phyloP scores from a whole-genome alignment of 2,797 vertebrate species.

The Gambusia yucatana region DNA sequence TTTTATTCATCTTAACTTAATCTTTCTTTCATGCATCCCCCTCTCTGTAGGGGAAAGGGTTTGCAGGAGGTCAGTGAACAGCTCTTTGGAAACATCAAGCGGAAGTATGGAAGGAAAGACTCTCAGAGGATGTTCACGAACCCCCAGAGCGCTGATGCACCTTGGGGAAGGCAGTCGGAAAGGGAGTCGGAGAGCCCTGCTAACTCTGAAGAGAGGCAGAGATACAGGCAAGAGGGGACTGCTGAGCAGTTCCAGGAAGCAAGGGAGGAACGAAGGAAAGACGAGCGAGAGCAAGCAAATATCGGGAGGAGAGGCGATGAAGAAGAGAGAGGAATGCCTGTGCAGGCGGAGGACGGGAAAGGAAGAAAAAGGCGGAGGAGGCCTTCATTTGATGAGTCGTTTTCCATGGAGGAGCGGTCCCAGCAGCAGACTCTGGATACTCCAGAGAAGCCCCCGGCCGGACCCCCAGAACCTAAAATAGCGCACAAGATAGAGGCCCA shows the following conservation, averaged over 20 bases:
- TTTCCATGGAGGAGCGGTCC: constrained; percentile 82
- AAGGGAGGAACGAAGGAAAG: constrained; percentile 74
- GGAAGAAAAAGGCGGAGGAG: constrained; percentile 81
- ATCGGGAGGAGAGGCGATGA: constrained; percentile 70
- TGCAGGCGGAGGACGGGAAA: constrained; percentile 77
- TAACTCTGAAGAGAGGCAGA: constrained; percentile 85
- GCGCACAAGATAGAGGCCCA: constrained; percentile 78
- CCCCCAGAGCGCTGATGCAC: constrained; percentile 82
- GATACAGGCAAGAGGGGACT: constrained; percentile 71
- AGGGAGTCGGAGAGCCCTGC: constrained; percentile 85
- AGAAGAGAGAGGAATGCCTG: constrained; percentile 77
- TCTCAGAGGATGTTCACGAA: constrained; percentile 81
- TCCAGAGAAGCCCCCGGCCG: constrained; percentile 76
- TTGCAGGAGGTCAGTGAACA: constrained; percentile 87
- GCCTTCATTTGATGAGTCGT: constrained; percentile 86
- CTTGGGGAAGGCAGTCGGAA: constrained; percentile 88
- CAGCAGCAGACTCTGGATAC: constrained; percentile 77
- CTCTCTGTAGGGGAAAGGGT: constrained; percentile 83
- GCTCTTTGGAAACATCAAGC: constrained; percentile 86
- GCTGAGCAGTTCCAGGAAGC: constrained; percentile 68
- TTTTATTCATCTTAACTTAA: constrained; percentile 14
- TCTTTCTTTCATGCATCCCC: constrained; percentile 47
- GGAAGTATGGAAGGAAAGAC: constrained; percentile 93
- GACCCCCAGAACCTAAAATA: constrained; percentile 78
- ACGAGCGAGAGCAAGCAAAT: constrained; percentile 63